These are phyloP conservation scores for Ceramica pisi DNA, from an alignment of 2,888 invertebrate species.

Conservation along the genomic window DNA sequence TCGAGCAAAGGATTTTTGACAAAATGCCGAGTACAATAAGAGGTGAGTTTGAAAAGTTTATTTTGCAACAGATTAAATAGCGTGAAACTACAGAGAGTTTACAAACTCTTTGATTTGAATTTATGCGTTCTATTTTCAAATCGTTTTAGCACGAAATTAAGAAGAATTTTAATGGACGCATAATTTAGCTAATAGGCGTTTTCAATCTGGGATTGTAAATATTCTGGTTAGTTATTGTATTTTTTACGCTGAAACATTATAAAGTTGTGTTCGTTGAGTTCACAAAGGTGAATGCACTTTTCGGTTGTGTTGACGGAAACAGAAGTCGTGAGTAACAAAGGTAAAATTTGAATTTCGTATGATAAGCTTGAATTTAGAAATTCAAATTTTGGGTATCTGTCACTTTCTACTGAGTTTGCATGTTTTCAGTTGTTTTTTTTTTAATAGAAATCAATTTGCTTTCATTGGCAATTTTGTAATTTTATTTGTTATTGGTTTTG, in stretches of 20 bases:
- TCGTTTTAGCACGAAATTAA: slow-evolving; percentile 14
- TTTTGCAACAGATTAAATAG: slow-evolving; percentile 27
- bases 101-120: slow-evolving; percentile 30
- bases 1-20: slow-evolving; percentile 77
- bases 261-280: slow-evolving; percentile 33
- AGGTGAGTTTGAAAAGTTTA: slow-evolving; percentile 79
- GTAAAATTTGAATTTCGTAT: slow-evolving; percentile 79
- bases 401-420: slow-evolving; percentile 71
- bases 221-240: slow-evolving; percentile 8
- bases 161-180: slow-evolving; percentile 48
- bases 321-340: slow-evolving; percentile 66
- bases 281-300: slow-evolving; percentile 77
- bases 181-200: slow-evolving; percentile 20
- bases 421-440: slow-evolving; percentile 13
- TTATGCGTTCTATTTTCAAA: slow-evolving; percentile 43
- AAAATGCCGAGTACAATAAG: slow-evolving; percentile 90
- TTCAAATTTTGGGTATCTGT: slow-evolving; percentile 70
- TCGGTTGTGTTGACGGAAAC: slow-evolving; percentile 79
- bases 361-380: slow-evolving; percentile 69
- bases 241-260: slow-evolving; percentile 19
- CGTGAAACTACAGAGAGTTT: slow-evolving; percentile 9
- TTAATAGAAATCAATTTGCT: not conserved
- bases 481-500: not conserved
- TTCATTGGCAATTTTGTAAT: not conserved
- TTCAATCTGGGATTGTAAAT: slow-evolving; percentile 31